A percentile compares a stretch with the other conserved stretches of the same genome.
These are phyloP conservation scores for Epistrophe grossulariae DNA, from an alignment of 2,888 invertebrate genomes.

Conservation along the genomic window DNA sequence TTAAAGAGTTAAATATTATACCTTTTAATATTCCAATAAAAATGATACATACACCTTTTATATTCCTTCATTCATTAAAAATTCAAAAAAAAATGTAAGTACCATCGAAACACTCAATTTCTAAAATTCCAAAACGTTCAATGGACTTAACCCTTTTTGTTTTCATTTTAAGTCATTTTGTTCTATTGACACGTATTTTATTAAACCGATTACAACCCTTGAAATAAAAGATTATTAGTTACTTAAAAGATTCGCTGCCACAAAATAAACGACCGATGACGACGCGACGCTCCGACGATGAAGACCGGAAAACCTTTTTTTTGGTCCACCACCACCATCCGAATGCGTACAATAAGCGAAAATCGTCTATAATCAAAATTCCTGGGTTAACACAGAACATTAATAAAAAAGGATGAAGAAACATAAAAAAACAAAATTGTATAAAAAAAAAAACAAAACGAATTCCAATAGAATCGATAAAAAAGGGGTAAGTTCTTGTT, in stretches of 20 bases:
- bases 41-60: no score
- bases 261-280: slow-evolving; percentile 34
- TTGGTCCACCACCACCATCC: background rate
- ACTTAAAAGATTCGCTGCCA: slow-evolving; percentile 58
- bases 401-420: slow-evolving; percentile 38
- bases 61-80: background rate
- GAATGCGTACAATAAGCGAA: background rate
- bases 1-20: no score
- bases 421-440: slow-evolving; percentile 16
- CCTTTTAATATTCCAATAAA: no score
- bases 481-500: slow-evolving; percentile 50
- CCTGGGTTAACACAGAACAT: slow-evolving; percentile 62
- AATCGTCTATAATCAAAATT: slow-evolving; percentile 61
- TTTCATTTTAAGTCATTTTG: slow-evolving; percentile 2
- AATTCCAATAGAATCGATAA: slow-evolving; percentile 72
- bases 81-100: background rate
- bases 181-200: slow-evolving; percentile 67
- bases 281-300: background rate
- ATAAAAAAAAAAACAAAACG: slow-evolving; percentile 29
- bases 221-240: slow-evolving; percentile 71
- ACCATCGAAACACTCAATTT: background rate
- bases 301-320: slow-evolving; percentile 39
- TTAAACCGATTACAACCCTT: slow-evolving; percentile 62
- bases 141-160: background rate
- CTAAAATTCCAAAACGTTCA: slow-evolving; percentile 45